Conservation (phyloP, 2,113 vertebrate genomes). For the Solea senegalensis region DNA sequence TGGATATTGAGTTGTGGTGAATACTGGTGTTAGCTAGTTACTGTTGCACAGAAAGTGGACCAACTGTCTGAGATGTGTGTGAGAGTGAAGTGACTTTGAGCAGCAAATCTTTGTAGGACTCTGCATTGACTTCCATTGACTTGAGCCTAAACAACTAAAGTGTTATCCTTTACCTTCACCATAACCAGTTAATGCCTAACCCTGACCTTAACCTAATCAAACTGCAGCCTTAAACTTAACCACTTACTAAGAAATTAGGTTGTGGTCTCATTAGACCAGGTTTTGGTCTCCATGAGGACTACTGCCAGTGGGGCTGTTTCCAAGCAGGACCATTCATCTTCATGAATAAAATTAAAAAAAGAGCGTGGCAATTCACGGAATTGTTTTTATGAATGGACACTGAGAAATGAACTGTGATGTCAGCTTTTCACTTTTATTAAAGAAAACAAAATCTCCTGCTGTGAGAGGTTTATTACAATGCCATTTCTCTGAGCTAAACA, state of each 20-base stretch:
- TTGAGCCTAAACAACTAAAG: no score
- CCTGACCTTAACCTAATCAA: no score
- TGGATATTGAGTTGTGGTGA: slow-evolving; percentile 50
- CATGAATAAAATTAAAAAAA: slow-evolving; percentile 31
- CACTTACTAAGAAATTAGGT: no score
- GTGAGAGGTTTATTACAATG: slow-evolving; percentile 26
- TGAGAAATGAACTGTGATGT: slow-evolving; percentile 27
- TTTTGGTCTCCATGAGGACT: no score
- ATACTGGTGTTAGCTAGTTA: slow-evolving; percentile 43
- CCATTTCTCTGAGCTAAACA: slow-evolving; percentile 22
- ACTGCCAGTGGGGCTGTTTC: slow-evolving; percentile 20
- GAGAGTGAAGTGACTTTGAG: slow-evolving; percentile 11
- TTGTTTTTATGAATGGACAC: slow-evolving; percentile 58
- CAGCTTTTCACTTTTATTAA: slow-evolving; percentile 46
- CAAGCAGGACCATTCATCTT: slow-evolving; percentile 23
- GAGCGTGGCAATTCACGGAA: slow-evolving; percentile 27
- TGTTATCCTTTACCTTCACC: no score
- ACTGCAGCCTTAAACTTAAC: no score
- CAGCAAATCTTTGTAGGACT: no score
- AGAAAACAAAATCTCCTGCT: slow-evolving; percentile 26
- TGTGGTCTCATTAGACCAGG: no score
- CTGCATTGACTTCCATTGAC: no score
- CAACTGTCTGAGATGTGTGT: slow-evolving; percentile 2
- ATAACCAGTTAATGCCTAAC: no score
- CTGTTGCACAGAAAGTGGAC: slow-evolving; percentile 20